A percentile compares a stretch with the other conserved stretches of the same genome.
Conservation (phyloP, 2,113 vertebrate species). For the Carlito syrichta region DNA sequence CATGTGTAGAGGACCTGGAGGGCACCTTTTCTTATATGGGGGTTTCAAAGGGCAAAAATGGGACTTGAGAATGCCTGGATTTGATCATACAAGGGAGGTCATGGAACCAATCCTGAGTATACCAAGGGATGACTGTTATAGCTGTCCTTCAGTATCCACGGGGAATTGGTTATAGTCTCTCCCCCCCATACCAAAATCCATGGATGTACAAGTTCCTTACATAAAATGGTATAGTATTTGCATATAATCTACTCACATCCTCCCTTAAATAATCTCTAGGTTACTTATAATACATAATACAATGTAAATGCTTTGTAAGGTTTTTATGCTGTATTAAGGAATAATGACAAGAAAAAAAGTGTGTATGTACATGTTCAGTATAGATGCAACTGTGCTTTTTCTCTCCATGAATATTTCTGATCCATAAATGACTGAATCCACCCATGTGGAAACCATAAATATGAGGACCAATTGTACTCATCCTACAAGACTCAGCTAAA, state of each 20-base stretch:
- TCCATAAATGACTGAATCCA: not conserved
- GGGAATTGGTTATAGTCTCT: not conserved
- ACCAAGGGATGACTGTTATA: not conserved
- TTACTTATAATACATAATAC: not conserved
- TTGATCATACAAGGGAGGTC: not conserved
- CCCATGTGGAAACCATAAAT: not conserved
- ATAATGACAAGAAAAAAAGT: not conserved
- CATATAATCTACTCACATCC: not conserved
- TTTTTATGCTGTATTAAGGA: not conserved
- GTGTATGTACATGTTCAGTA: not conserved
- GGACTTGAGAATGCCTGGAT: not conserved
- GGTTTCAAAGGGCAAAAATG: not conserved
- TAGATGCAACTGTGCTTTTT: not conserved
- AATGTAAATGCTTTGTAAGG: not conserved
- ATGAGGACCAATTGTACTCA: not conserved
- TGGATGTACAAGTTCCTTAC: not conserved
- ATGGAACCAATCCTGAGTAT: not conserved
- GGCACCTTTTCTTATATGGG: not conserved
- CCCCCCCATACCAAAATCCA: not conserved
- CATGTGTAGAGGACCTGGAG: not conserved
- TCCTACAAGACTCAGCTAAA: slow-evolving; percentile 3
- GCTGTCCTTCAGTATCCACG: not conserved
- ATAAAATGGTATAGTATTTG: not conserved
- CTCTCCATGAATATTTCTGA: not conserved
- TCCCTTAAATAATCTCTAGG: not conserved